These are phyloP conservation scores for Bugulina stolonifera DNA, from an alignment of 2,888 invertebrate species.

Conservation along the genomic window DNA sequence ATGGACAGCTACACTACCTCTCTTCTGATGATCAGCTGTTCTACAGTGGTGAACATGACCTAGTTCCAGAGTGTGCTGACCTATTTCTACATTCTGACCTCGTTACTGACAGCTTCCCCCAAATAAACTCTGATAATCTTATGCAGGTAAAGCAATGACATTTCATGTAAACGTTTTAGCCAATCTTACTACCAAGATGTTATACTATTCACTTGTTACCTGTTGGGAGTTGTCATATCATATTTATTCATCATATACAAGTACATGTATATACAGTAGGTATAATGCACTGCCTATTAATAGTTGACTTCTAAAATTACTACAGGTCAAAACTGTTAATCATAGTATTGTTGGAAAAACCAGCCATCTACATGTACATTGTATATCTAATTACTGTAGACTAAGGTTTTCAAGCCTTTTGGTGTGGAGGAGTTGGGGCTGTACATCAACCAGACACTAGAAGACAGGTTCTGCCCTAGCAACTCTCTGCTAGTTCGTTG, in stretches of 20 bases:
- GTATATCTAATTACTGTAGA: too few relatives aligned
- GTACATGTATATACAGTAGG: too few relatives aligned
- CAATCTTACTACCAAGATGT: too few relatives aligned
- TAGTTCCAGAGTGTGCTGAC: conserved; percentile 32
- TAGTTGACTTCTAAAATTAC: too few relatives aligned
- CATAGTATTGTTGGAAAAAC: too few relatives aligned
- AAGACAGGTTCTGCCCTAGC: conserved; percentile 12
- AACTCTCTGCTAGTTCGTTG: not conserved
- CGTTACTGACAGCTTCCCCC: conserved; percentile 30
- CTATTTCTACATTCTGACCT: conserved; percentile 33
- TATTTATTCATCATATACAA: too few relatives aligned
- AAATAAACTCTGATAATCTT: not conserved
- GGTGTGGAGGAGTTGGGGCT: conserved; percentile 26
- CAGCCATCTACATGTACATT: too few relatives aligned
- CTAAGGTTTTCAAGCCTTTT: conserved; percentile 8
- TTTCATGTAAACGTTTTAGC: too few relatives aligned
- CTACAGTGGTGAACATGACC: conserved; percentile 31
- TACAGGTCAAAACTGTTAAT: too few relatives aligned
- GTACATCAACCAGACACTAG: conserved; percentile 24
- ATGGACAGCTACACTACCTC: conserved; percentile 32
- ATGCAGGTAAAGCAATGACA: not conserved
- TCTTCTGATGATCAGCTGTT: conserved; percentile 31
- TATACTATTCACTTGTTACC: too few relatives aligned
- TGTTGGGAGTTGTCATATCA: too few relatives aligned
- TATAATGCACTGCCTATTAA: too few relatives aligned